These are phyloP conservation scores for Orthonyx spaldingii DNA, from an alignment of 2,113 vertebrate genomes.

Conservation along the genomic window DNA sequence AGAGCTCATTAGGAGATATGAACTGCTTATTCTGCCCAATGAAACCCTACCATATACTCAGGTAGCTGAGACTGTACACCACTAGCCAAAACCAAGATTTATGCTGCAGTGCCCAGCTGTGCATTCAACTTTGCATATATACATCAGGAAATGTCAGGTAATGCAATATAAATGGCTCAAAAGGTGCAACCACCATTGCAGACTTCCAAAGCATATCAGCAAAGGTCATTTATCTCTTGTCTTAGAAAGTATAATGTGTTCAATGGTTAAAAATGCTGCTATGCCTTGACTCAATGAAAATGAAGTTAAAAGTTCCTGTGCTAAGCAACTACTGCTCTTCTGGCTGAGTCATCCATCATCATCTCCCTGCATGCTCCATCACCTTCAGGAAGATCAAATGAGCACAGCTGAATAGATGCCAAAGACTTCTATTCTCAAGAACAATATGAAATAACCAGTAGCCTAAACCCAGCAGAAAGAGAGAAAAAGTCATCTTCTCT, in stretches of 20 bases:
- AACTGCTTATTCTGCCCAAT: background rate
- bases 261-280: background rate
- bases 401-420: background rate
- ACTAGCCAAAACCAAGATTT: background rate
- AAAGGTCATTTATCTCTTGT: background rate
- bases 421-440: background rate
- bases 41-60: background rate
- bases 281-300: background rate
- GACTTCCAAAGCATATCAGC: background rate
- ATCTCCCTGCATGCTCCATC: background rate
- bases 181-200: background rate
- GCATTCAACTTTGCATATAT: background rate
- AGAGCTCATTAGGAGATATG: background rate
- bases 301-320: background rate
- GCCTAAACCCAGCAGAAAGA: background rate
- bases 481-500: background rate
- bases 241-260: background rate
- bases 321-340: background rate
- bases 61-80: background rate
- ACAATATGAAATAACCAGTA: background rate
- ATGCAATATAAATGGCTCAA: background rate
- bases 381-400: background rate
- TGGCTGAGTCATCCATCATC: background rate
- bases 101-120: background rate
- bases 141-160: background rate